A percentile compares a stretch with the other conserved stretches of the same genome.
Conservation (phyloP, 2,888 invertebrate species). For the Heteromyza rotundicornis region DNA sequence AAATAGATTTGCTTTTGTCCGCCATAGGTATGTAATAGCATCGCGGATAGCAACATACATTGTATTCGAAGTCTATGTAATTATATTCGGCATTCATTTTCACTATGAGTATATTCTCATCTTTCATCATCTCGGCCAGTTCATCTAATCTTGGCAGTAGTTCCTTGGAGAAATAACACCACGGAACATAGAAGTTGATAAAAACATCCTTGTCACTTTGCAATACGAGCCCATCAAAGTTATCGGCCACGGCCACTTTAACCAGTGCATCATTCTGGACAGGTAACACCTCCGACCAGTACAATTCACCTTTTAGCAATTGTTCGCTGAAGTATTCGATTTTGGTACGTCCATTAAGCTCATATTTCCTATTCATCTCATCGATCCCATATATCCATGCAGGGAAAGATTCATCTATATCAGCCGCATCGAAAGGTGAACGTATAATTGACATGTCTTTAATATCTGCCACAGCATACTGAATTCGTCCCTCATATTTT, state of each 20-base stretch:
- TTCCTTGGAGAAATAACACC: background rate
- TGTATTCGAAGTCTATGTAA: conserved; percentile 32
- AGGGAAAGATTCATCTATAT: too few species aligned
- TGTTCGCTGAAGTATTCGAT: conserved; percentile 35
- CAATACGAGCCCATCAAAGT: conserved; percentile 33
- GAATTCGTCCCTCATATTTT: conserved; percentile 22
- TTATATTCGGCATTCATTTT: conserved; percentile 34
- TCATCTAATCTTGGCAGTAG: conserved; percentile 1
- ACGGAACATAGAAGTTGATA: conserved; percentile 29
- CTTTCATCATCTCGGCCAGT: conserved; percentile 26
- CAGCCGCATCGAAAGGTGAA: too few species aligned
- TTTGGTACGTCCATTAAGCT: too few species aligned
- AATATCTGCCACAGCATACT: conserved; percentile 26
- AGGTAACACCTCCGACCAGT: conserved; percentile 8
- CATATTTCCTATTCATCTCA: too few species aligned
- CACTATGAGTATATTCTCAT: conserved; percentile 31
- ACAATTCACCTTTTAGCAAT: conserved; percentile 26
- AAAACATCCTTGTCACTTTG: conserved; percentile 24
- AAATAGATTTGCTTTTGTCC: conserved; percentile 27
- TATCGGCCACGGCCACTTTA: conserved; percentile 27
- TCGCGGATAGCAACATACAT: conserved; percentile 21
- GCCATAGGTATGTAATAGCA: conserved; percentile 24
- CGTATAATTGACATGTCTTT: conserved; percentile 22
- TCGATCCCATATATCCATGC: too few species aligned
- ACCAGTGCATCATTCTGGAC: conserved; percentile 17